Percentiles rank a stretch among this genome's conserved stretches.
Evolutionary conservation across 37 sponge, comb jelly and placozoan species (phyloP).

Genomic region (Tethya wilhelma): DNA sequence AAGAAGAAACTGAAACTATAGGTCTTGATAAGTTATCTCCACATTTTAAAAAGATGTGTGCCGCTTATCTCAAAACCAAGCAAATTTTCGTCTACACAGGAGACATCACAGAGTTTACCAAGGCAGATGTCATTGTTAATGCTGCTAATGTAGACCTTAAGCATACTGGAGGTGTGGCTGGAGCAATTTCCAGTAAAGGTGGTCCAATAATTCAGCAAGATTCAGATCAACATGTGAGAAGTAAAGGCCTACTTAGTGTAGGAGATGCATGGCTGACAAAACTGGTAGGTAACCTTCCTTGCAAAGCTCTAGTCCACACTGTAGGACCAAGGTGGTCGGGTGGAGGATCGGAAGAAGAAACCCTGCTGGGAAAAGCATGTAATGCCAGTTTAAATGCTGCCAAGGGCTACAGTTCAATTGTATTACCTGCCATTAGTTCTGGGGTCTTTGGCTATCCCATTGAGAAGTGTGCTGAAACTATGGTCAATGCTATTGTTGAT

Average conservation of each 20-base stretch:
- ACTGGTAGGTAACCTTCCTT: slow-evolving; percentile 59
- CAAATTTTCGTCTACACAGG: slow-evolving; percentile 41
- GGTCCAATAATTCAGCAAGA: slow-evolving; percentile 60
- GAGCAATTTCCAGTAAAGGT: slow-evolving; percentile 54
- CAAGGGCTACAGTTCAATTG: slow-evolving; percentile 37
- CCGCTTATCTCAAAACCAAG: slow-evolving; percentile 21
- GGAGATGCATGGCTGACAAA: slow-evolving; percentile 55
- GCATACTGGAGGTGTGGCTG: slow-evolving; percentile 72
- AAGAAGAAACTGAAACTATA: not conserved
- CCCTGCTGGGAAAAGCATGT: slow-evolving; percentile 24
- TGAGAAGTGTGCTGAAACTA: slow-evolving; percentile 39
- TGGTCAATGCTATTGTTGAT: too few species aligned
- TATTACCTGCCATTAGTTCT: slow-evolving; percentile 72
- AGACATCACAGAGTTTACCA: slow-evolving; percentile 63
- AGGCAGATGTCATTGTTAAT: slow-evolving; percentile 79
- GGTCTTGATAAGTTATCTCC: not conserved
- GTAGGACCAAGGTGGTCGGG: slow-evolving; percentile 62
- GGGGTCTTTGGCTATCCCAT: slow-evolving; percentile 71
- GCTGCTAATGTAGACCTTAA: slow-evolving; percentile 68
- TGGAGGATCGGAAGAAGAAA: slow-evolving; percentile 17
- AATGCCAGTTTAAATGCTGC: slow-evolving; percentile 7
- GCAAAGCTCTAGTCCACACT: slow-evolving; percentile 70
- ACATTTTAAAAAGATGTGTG: slow-evolving; percentile 5
- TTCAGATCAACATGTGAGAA: slow-evolving; percentile 16
- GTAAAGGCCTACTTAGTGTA: slow-evolving; percentile 23